A percentile compares a stretch with the other conserved stretches of the same genome.
phyloP scores from a whole-genome alignment of 1,140 invertebrate genomes.

The Ceratosolen solmsi region DNA sequence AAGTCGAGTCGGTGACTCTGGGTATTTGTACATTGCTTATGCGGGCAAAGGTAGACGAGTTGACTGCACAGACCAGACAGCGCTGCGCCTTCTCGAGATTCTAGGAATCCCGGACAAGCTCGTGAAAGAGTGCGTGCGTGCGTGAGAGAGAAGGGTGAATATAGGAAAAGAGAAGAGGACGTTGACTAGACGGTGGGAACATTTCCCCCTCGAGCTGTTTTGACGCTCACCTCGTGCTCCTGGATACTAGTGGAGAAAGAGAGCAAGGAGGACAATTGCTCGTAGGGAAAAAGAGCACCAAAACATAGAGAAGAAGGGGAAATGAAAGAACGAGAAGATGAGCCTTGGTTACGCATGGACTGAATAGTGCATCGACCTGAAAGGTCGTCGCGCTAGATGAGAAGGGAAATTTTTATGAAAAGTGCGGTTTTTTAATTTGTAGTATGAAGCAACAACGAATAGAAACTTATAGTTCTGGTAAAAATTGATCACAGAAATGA shows the following conservation, averaged over 20 bases:
- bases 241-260: conserved; percentile 31
- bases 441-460: background rate
- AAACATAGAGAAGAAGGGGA: no score
- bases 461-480: background rate
- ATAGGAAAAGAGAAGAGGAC: conserved; percentile 50
- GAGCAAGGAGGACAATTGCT: conserved; percentile 44
- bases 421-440: conserved; percentile 18
- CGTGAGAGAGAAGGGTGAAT: background rate
- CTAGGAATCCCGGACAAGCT: conserved; percentile 61
- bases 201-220: conserved; percentile 65
- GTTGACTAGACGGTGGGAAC: conserved; percentile 72
- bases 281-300: conserved; percentile 16
- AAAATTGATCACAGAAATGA: no score
- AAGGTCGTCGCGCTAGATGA: conserved; percentile 66
- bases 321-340: conserved; percentile 9
- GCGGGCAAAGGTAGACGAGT: conserved; percentile 60
- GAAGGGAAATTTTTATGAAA: background rate
- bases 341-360: conserved; percentile 20
- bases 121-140: background rate
- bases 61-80: conserved; percentile 68
- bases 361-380: conserved; percentile 71
- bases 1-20: conserved; percentile 48
- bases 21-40: conserved; percentile 58
- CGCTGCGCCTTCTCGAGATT: conserved; percentile 70
- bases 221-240: conserved; percentile 61